Percentiles rank a stretch among this genome's conserved stretches.
Evolutionary conservation across 2,113 vertebrate genomes (phyloP).

Genomic region (Cebidichthys violaceus): DNA sequence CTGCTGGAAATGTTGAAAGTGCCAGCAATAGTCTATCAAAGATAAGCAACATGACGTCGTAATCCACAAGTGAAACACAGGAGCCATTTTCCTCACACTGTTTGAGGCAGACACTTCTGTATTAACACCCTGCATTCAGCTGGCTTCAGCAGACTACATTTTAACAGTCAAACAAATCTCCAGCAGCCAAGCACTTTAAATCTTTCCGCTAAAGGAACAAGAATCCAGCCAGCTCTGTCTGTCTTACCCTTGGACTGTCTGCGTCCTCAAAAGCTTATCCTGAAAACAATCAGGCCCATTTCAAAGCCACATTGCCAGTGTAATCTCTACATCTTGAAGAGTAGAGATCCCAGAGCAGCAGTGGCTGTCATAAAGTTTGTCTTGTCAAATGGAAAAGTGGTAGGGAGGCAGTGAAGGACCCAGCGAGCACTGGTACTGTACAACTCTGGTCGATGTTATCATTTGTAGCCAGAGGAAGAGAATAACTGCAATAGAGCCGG

Average conservation of each 20-base stretch:
- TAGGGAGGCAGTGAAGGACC: conserved; percentile 1
- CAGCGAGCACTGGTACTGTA: conserved; percentile 21
- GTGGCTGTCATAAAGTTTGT: conserved; percentile 43
- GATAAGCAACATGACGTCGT: neutral
- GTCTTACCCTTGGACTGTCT: conserved; percentile 40
- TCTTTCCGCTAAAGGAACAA: neutral
- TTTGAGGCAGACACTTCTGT: conserved; percentile 1
- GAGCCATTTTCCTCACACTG: conserved; percentile 2
- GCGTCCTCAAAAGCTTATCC: conserved; percentile 35
- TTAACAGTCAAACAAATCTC: conserved; percentile 31
- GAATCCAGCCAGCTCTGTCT: conserved; percentile 4
- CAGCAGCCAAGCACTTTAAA: conserved; percentile 6
- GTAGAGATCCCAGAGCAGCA: conserved; percentile 42
- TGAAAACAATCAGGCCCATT: conserved; percentile 35
- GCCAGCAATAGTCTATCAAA: conserved; percentile 11
- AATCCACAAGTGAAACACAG: conserved; percentile 5
- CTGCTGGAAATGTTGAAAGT: conserved; percentile 32
- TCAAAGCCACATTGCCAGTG: conserved; percentile 43
- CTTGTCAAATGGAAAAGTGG: conserved; percentile 33
- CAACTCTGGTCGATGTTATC: conserved; percentile 44
- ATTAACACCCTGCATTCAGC: conserved; percentile 11
- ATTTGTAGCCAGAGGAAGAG: conserved; percentile 38
- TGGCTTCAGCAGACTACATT: neutral
- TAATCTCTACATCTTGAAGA: conserved; percentile 33
- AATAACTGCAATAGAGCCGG: conserved; percentile 13